Percentiles rank a stretch among this genome's conserved stretches.
Evolutionary conservation across 2,888 invertebrate species (phyloP).

Genomic region (Parochlus steinenii): DNA sequence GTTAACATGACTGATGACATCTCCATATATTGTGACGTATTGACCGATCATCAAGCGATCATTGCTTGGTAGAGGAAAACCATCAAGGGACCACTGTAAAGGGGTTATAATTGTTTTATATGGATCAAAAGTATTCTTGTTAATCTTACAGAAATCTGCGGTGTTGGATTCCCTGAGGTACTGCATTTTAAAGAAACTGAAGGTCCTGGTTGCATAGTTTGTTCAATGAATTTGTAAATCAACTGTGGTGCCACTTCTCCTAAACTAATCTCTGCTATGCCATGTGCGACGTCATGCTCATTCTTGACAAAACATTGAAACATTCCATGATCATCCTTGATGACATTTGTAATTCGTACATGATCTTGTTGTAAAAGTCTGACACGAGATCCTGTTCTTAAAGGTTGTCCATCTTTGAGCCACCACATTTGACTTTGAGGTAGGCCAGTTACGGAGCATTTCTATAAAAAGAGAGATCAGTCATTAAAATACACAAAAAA

Average conservation of each 20-base stretch:
- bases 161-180: slow-evolving; percentile 57
- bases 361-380: slow-evolving; percentile 36
- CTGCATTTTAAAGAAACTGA: slow-evolving; percentile 61
- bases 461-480: slow-evolving; percentile 24
- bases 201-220: slow-evolving; percentile 62
- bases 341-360: slow-evolving; percentile 43
- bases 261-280: slow-evolving; percentile 57
- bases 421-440: slow-evolving; percentile 59
- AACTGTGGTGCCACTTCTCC: slow-evolving; percentile 63
- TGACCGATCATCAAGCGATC: slow-evolving; percentile 72
- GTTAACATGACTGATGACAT: slow-evolving; percentile 82
- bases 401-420: slow-evolving; percentile 55
- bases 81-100: slow-evolving; percentile 62
- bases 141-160: slow-evolving; percentile 55
- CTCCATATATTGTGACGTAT: slow-evolving; percentile 79
- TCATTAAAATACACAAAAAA: slow-evolving; percentile 6
- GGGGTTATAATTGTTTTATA: too few relatives aligned
- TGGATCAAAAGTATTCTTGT: too few relatives aligned
- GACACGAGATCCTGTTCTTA: slow-evolving; percentile 39
- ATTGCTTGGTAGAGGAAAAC: slow-evolving; percentile 46
- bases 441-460: slow-evolving; percentile 70
- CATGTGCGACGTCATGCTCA: slow-evolving; percentile 65
- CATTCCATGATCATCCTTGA: slow-evolving; percentile 71
- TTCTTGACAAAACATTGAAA: slow-evolving; percentile 81
- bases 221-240: slow-evolving; percentile 59